Evolutionary conservation across 2,888 invertebrate species (phyloP).

Genomic region (Diplazon laetatorius): DNA sequence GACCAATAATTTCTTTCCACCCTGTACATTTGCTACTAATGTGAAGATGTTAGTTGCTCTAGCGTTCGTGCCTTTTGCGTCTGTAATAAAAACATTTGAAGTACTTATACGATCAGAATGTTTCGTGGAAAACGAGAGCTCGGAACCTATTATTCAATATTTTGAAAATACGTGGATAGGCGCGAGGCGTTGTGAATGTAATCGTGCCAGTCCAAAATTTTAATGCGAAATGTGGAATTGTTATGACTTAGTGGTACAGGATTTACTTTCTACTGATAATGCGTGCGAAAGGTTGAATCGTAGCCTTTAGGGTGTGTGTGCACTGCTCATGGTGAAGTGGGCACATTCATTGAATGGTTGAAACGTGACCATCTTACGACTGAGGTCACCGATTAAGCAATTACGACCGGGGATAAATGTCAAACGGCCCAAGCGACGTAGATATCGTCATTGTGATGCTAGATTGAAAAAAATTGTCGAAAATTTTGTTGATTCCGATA

Average conservation of each 20-base stretch:
- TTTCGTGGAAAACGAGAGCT: slow-evolving; percentile 5
- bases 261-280: slow-evolving; percentile 11
- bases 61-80: slow-evolving; percentile 15
- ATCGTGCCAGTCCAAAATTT: background rate
- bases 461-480: too few species aligned
- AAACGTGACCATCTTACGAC: too few species aligned
- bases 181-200: background rate
- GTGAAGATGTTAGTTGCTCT: slow-evolving; percentile 7
- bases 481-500: too few species aligned
- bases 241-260: background rate
- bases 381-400: too few species aligned
- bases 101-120: background rate
- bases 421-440: too few species aligned
- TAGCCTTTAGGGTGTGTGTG: too few species aligned
- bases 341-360: too few species aligned
- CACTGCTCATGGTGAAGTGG: too few species aligned
- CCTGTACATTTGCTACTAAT: background rate
- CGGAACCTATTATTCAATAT: background rate
- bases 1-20: too few species aligned
- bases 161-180: slow-evolving; percentile 8
- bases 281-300: slow-evolving; percentile 8
- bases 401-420: too few species aligned
- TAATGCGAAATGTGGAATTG: background rate
- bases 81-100: background rate
- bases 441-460: too few species aligned